Evolutionary conservation across 2,797 vertebrate genomes (phyloP).

Genomic region (Manis pentadactyla): DNA sequence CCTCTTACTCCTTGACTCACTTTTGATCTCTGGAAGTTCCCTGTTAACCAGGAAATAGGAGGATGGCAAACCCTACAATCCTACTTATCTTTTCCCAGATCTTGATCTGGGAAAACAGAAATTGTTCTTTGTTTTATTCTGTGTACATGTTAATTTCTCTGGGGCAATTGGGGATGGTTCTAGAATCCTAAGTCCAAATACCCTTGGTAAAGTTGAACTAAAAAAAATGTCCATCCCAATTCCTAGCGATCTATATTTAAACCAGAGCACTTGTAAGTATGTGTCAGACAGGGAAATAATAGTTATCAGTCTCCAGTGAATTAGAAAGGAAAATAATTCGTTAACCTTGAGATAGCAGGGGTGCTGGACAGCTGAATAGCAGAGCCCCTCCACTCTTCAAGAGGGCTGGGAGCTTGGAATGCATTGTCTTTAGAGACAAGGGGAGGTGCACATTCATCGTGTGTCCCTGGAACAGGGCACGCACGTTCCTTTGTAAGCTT

Average conservation of each 20-base stretch:
- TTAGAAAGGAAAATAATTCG: conserved; percentile 78
- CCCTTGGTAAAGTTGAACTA: conserved; percentile 60
- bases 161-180: conserved; percentile 12
- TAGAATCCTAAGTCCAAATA: conserved; percentile 44
- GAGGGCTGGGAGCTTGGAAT: conserved; percentile 68
- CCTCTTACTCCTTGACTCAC: background rate
- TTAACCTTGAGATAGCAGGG: conserved; percentile 79
- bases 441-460: conserved; percentile 26
- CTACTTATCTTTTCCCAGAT: background rate
- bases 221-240: conserved; percentile 60
- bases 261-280: conserved; percentile 70
- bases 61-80: background rate
- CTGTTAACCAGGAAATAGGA: background rate
- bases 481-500: conserved; percentile 67
- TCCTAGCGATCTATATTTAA: conserved; percentile 80
- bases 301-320: conserved; percentile 76
- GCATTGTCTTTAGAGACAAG: conserved; percentile 75
- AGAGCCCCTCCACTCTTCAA: conserved; percentile 57
- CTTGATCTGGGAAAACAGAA: background rate
- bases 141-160: background rate
- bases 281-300: conserved; percentile 81
- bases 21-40: background rate
- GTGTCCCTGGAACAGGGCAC: conserved; percentile 50
- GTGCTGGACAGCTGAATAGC: conserved; percentile 76
- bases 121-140: background rate